These are phyloP conservation scores for Ecliptopera silaceata DNA, from an alignment of 2,888 invertebrate genomes.

Conservation along the genomic window DNA sequence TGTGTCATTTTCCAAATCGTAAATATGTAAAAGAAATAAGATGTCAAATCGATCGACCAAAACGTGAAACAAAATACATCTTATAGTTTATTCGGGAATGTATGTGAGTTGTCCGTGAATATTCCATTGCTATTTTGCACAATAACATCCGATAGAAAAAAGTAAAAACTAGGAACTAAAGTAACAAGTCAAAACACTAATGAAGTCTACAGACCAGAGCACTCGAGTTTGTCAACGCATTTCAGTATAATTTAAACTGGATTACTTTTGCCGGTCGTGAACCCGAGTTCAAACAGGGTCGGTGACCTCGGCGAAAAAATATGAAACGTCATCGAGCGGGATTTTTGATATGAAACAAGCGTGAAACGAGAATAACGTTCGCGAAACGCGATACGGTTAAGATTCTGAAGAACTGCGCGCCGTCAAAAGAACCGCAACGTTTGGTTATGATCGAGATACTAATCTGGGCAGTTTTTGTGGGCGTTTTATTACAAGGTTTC, in stretches of 20 bases:
- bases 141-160: too few relatives aligned
- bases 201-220: not conserved
- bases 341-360: constrained; percentile 59
- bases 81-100: too few relatives aligned
- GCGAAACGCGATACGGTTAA: constrained; percentile 31
- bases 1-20: too few relatives aligned
- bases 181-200: too few relatives aligned
- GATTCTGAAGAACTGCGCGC: constrained; percentile 8
- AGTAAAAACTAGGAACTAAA: too few relatives aligned
- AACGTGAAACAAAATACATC: too few relatives aligned
- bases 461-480: constrained; percentile 5
- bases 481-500: not conserved
- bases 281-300: constrained; percentile 52
- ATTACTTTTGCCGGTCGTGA: constrained; percentile 54
- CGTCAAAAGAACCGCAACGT: constrained; percentile 23
- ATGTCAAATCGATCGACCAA: too few relatives aligned
- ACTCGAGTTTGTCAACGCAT: not conserved
- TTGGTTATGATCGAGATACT: constrained; percentile 12
- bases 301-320: constrained; percentile 56
- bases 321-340: constrained; percentile 61
- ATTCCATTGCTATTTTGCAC: too few relatives aligned
- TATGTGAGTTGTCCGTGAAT: too few relatives aligned
- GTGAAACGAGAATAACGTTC: constrained; percentile 43
- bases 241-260: constrained; percentile 7
- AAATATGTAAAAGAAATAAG: too few relatives aligned